These are phyloP conservation scores for Erpornis zantholeuca DNA, from an alignment of 2,113 vertebrate species.

Conservation along the genomic window DNA sequence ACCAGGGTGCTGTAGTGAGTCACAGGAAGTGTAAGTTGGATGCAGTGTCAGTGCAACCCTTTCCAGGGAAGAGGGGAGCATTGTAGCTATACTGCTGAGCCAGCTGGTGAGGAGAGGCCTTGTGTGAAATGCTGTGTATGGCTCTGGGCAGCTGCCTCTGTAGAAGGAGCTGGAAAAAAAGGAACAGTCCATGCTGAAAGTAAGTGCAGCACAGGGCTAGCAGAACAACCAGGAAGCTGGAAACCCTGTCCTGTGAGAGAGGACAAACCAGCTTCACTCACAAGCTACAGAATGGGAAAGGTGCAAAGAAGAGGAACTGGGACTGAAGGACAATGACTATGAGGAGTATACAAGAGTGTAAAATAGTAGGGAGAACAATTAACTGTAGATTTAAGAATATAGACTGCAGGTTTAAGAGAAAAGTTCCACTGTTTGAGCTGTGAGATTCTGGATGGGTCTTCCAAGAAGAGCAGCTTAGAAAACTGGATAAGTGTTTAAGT, in stretches of 20 bases:
- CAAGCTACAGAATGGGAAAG: not conserved
- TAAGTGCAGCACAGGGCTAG: too few relatives aligned
- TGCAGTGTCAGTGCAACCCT: not conserved
- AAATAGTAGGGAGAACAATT: not conserved
- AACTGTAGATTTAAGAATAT: not conserved
- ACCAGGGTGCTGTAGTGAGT: not conserved
- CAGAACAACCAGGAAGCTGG: not conserved
- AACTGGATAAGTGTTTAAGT: not conserved
- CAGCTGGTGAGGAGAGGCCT: not conserved
- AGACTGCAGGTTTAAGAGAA: not conserved
- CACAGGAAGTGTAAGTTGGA: not conserved
- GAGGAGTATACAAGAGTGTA: not conserved
- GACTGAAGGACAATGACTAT: not conserved
- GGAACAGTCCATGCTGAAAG: rapidly evolving
- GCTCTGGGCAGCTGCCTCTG: not conserved
- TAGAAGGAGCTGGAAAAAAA: not conserved
- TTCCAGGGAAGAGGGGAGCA: not conserved
- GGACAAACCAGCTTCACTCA: not conserved
- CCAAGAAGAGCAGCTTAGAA: not conserved
- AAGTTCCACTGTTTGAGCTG: not conserved
- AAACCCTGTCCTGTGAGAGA: not conserved
- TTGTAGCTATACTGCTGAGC: rapidly evolving
- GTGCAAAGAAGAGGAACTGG: not conserved
- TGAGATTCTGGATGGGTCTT: not conserved
- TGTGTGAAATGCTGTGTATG: rapidly evolving